These are phyloP conservation scores for Neogobius melanostomus DNA, from an alignment of 2,113 vertebrate genomes.

Conservation along the genomic window DNA sequence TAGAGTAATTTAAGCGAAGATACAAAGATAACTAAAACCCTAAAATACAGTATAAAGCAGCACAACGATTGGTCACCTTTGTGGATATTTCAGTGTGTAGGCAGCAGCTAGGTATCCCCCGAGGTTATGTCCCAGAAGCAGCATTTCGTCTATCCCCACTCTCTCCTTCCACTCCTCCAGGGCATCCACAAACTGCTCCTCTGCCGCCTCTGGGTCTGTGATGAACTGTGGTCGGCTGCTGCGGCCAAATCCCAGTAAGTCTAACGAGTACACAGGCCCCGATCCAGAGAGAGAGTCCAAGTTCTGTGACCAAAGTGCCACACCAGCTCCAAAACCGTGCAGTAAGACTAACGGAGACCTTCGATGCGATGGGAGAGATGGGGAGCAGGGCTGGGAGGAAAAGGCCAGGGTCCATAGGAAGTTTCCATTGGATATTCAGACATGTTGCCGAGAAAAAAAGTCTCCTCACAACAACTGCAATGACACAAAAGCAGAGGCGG, in stretches of 20 bases:
- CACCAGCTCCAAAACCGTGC: conserved; percentile 90
- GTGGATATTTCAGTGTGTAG: conserved; percentile 87
- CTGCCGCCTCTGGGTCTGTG: conserved; percentile 78
- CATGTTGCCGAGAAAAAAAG: conserved; percentile 81
- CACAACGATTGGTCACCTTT: conserved; percentile 68
- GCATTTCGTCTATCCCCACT: conserved; percentile 84
- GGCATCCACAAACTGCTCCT: conserved; percentile 87
- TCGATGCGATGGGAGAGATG: conserved; percentile 26
- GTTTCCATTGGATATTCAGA: conserved; percentile 83
- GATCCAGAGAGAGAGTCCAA: conserved; percentile 82
- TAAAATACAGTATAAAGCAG: background rate
- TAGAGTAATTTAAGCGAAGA: background rate
- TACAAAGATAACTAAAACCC: no score
- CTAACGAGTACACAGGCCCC: conserved; percentile 85
- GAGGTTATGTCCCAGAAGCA: conserved; percentile 92
- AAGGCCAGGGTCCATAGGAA: conserved; percentile 91
- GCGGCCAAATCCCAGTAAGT: conserved; percentile 91
- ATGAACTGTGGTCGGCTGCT: conserved; percentile 87
- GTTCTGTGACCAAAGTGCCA: conserved; percentile 93
- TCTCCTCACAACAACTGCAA: conserved; percentile 81
- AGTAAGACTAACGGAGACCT: conserved; percentile 87
- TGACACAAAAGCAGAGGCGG: conserved; percentile 3
- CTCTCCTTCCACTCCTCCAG: conserved; percentile 90
- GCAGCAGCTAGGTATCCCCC: conserved; percentile 90
- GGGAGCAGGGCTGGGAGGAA: conserved; percentile 32